These are phyloP conservation scores for Craniophora ligustri DNA, from an alignment of 2,888 invertebrate genomes.

Conservation along the genomic window DNA sequence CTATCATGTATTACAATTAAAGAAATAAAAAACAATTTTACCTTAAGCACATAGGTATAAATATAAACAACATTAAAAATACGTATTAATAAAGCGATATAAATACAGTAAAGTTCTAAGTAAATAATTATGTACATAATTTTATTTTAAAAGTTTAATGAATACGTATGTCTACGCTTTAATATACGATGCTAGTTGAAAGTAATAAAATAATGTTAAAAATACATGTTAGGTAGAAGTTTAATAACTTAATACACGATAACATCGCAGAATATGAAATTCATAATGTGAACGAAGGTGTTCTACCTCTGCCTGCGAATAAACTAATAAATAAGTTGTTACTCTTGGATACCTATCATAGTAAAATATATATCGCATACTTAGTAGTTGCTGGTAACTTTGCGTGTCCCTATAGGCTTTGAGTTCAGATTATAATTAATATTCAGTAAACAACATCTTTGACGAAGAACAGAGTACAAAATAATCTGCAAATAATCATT, in stretches of 20 bases:
- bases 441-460: background rate
- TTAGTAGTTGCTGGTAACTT: background rate
- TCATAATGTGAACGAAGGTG: slow-evolving; percentile 13
- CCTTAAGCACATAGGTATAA: no score
- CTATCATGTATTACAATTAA: slow-evolving; percentile 29
- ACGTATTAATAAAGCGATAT: slow-evolving; percentile 17
- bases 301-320: background rate
- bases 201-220: slow-evolving; percentile 26
- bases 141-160: slow-evolving; percentile 17
- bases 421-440: background rate
- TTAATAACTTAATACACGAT: slow-evolving; percentile 29
- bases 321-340: slow-evolving; percentile 8
- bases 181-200: slow-evolving; percentile 8
- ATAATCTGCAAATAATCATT: no score
- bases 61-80: no score
- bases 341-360: slow-evolving; percentile 2
- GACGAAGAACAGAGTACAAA: background rate
- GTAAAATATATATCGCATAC: background rate
- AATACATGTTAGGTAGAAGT: slow-evolving; percentile 12
- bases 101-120: slow-evolving; percentile 15
- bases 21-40: no score
- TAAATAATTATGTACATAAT: slow-evolving; percentile 13
- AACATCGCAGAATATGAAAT: slow-evolving; percentile 19
- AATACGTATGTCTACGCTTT: background rate
- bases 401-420: background rate